These are phyloP conservation scores for Taeniopygia guttata DNA, from an alignment of 2,797 vertebrate species.

Conservation along the genomic window DNA sequence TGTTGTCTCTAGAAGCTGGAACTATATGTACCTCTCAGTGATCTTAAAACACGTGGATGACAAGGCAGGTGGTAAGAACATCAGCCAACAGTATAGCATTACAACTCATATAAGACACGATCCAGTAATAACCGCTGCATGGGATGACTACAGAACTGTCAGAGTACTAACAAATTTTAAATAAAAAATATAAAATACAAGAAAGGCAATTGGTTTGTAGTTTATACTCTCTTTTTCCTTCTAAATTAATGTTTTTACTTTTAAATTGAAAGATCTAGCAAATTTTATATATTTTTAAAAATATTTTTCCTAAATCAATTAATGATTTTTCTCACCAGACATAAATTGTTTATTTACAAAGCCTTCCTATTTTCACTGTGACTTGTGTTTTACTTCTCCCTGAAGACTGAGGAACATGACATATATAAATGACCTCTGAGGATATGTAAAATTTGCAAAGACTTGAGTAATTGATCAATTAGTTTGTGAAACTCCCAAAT, in stretches of 20 bases:
- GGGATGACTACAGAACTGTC: not conserved
- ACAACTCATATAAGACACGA: not conserved
- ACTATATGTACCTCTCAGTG: not conserved
- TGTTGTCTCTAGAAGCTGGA: not conserved
- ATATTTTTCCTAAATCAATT: not conserved
- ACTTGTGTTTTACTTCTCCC: not conserved
- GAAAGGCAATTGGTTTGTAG: not conserved
- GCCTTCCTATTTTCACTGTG: not conserved
- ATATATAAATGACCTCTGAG: not conserved
- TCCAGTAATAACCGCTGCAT: not conserved
- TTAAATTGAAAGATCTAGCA: not conserved
- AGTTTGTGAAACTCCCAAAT: not conserved
- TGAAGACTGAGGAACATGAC: not conserved
- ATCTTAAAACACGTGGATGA: not conserved
- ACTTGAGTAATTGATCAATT: not conserved
- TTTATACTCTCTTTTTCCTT: not conserved
- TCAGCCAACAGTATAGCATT: not conserved
- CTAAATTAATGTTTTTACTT: not conserved
- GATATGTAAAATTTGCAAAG: not conserved
- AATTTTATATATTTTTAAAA: not conserved
- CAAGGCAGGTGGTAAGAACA: not conserved
- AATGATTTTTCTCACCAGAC: not conserved
- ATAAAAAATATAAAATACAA: not conserved
- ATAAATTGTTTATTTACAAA: not conserved
- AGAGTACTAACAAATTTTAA: not conserved